phyloP scores from a whole-genome alignment of 23 tunicate genomes.

The Halocynthia aurantium region DNA sequence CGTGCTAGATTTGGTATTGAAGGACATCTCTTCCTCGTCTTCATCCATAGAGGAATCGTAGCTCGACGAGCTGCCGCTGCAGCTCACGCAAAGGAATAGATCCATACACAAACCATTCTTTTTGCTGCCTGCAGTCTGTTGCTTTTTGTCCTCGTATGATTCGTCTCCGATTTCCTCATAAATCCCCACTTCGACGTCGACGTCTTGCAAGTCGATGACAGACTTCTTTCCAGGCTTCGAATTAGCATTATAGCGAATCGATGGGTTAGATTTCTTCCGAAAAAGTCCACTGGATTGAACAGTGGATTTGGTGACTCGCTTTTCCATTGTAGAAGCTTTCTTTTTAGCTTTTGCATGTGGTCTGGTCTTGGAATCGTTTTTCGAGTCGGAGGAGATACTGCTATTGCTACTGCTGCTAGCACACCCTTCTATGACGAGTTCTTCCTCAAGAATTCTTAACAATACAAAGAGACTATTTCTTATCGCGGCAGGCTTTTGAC shows the following conservation, averaged over 20 bases:
- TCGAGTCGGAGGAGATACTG: too few relatives aligned
- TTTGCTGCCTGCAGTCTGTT: too few relatives aligned
- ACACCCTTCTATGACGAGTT: slow-evolving; percentile 41
- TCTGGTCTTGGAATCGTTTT: too few relatives aligned
- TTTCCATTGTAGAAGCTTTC: background rate
- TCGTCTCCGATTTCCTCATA: background rate
- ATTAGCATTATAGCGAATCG: background rate
- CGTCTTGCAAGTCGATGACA: slow-evolving; percentile 18
- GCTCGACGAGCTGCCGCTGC: background rate
- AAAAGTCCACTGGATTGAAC: background rate
- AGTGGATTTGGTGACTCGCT: background rate
- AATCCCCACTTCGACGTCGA: slow-evolving; percentile 1
- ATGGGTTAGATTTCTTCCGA: slow-evolving; percentile 18
- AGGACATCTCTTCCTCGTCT: background rate
- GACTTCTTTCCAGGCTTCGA: slow-evolving; percentile 11
- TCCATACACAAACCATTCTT: slow-evolving; percentile 15
- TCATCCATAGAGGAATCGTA: background rate
- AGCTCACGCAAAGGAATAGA: slow-evolving; percentile 20
- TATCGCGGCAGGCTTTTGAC: background rate
- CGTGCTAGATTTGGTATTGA: background rate
- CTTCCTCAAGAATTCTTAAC: slow-evolving; percentile 33
- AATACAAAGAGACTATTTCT: slow-evolving; percentile 29
- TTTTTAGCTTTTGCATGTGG: background rate
- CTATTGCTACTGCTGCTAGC: background rate
- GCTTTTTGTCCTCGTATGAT: too few relatives aligned